A percentile compares a stretch with the other conserved stretches of the same genome.
phyloP scores from a whole-genome alignment of 2,888 invertebrate genomes.

The Drosophila aldrichi region DNA sequence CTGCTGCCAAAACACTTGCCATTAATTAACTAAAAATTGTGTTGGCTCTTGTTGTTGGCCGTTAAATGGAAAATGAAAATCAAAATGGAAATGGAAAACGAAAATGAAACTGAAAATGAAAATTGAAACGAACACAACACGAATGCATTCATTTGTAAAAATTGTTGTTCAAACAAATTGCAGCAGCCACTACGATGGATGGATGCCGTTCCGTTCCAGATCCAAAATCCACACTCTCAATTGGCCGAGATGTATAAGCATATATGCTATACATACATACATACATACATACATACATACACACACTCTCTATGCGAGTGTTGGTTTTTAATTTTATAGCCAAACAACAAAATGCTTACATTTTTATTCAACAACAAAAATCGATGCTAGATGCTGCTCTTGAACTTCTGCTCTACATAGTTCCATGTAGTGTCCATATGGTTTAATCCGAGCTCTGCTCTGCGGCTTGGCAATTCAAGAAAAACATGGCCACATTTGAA shows the following conservation, averaged over 20 bases:
- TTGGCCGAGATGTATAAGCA: conserved; percentile 8
- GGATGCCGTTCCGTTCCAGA: conserved; percentile 35
- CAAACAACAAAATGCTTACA: conserved; percentile 69
- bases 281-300: not conserved
- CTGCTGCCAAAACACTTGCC: conserved; percentile 23
- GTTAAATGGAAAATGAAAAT: conserved; percentile 36
- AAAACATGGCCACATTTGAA: conserved; percentile 27
- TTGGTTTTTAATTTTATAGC: conserved; percentile 78
- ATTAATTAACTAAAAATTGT: conserved; percentile 70
- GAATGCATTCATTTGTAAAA: conserved; percentile 71
- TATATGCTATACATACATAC: not conserved
- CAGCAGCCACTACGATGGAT: conserved; percentile 25
- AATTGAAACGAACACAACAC: conserved; percentile 38
- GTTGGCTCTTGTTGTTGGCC: conserved; percentile 35
- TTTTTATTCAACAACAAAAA: conserved; percentile 68
- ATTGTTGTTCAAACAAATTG: conserved; percentile 55
- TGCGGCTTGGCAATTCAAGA: conserved; percentile 52
- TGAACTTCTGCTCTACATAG: conserved; percentile 44
- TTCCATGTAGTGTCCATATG: not conserved
- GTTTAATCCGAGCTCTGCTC: conserved; percentile 44
- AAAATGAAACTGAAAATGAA: conserved; percentile 26
- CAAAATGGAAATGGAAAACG: conserved; percentile 24
- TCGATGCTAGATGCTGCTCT: conserved; percentile 52
- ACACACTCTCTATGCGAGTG: conserved; percentile 30
- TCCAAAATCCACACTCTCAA: conserved; percentile 25